Percentiles rank a stretch among this genome's conserved stretches.
phyloP scores from a whole-genome alignment of 1,140 invertebrate species.

The Drusus annulatus region DNA sequence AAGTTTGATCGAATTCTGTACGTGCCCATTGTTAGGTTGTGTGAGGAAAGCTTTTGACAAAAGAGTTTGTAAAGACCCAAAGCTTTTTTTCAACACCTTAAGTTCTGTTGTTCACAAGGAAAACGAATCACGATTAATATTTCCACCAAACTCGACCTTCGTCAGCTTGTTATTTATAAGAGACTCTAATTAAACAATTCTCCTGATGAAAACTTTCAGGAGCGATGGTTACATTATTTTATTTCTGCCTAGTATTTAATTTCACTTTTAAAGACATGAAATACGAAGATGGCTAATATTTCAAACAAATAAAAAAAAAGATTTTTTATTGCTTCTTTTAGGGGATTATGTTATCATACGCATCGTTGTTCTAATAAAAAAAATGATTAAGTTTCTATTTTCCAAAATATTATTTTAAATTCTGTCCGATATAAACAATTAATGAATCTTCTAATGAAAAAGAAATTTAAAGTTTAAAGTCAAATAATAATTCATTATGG shows the following conservation, averaged over 20 bases:
- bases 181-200: constrained; percentile 35
- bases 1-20: constrained; percentile 15
- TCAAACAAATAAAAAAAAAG: background rate
- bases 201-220: constrained; percentile 27
- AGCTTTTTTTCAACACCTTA: constrained; percentile 27
- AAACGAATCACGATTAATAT: constrained; percentile 33
- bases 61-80: background rate
- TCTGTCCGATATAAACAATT: too few relatives aligned
- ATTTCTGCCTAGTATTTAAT: constrained; percentile 13
- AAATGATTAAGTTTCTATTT: too few relatives aligned
- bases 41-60: constrained; percentile 14
- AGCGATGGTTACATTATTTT: background rate
- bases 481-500: too few relatives aligned
- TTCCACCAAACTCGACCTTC: constrained; percentile 18
- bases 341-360: background rate
- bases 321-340: background rate
- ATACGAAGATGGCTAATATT: background rate
- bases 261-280: constrained; percentile 20
- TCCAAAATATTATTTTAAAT: too few relatives aligned
- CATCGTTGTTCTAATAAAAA: too few relatives aligned
- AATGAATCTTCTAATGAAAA: too few relatives aligned
- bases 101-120: constrained; percentile 35
- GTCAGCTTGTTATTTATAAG: constrained; percentile 35
- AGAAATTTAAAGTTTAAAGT: too few relatives aligned
- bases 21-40: constrained; percentile 3